Conservation (phyloP, 2,113 vertebrate genomes). For the Phylloscopus trochilus region DNA sequence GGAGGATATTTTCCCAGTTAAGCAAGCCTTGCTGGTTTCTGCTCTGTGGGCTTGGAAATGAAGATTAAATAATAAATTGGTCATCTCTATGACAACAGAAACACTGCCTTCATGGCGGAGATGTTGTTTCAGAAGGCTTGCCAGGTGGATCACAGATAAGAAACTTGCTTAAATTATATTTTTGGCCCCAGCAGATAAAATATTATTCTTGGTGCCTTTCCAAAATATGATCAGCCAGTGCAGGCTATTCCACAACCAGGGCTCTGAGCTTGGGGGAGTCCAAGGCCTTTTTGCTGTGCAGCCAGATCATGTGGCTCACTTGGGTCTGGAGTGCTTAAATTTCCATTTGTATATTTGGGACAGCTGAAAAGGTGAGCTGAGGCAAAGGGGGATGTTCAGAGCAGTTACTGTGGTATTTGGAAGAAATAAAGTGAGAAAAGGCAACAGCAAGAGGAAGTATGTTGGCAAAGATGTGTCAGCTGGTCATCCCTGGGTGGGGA, state of each 20-base stretch:
- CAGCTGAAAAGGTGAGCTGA: constrained; percentile 18
- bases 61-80: constrained; percentile 8
- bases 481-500: background rate
- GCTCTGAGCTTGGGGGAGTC: background rate
- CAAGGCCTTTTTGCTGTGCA: background rate
- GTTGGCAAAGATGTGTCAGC: background rate
- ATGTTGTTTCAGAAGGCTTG: constrained; percentile 3
- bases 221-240: background rate
- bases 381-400: background rate
- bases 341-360: background rate
- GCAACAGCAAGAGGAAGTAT: background rate
- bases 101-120: background rate
- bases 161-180: background rate
- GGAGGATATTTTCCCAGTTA: constrained; percentile 23
- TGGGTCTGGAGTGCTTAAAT: background rate
- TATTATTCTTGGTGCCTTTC: constrained; percentile 25
- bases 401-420: background rate
- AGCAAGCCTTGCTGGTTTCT: constrained; percentile 2
- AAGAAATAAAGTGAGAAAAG: background rate
- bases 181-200: background rate
- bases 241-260: background rate
- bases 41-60: background rate
- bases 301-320: background rate
- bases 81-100: background rate
- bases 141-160: constrained; percentile 50